Evolutionary conservation across 2,113 vertebrate genomes (phyloP), one percentile per base, ranked within the genome.

Genomic region (Megaceryle maxima): DNA sequence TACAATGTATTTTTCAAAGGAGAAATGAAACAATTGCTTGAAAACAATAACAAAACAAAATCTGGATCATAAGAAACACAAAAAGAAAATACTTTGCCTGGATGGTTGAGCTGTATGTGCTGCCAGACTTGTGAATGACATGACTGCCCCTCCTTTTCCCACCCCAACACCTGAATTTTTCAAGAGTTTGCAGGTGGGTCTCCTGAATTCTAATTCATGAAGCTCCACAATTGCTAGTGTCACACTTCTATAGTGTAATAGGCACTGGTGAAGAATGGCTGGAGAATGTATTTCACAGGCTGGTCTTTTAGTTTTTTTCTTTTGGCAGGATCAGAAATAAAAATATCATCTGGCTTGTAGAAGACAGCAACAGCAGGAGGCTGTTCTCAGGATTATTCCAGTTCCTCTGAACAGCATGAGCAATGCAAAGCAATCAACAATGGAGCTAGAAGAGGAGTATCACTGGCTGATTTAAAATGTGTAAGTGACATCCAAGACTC

Each of bases 161-260:
- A 43, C 20, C 16, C 21, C 17, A 37, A 15, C 14, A 29, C 29
- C 28, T 51, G 37, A 25, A 51, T 46, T 59, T n/a, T 66, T 57
- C 37, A 17, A 25, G 64, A 53, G 16, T 66, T 31, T 39, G 13
- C 29, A 16, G 15, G 29, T 39, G 37, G 9, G 11, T 72, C 53
- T 88, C 66, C 41, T 15, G 3, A 0, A 0, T 66, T 78, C 24
- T 7, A 16, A 24, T 73, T 73, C 0, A 0, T 19, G 39, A 83
- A 53, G 44, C 59, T 53, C 44, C 44, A 35, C 37, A 39, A 5
- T 26, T 46, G 51, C 28, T 59, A 21, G 33, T 44, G 6, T 72
- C 33, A 9, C 16, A 11, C 57, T 64, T 44, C 37, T 5, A 13
- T 18, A 55, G 69, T 19, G 14, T 51, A 26, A n/a, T 4, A 53